Percentiles rank a stretch among this genome's conserved stretches.
These are phyloP conservation scores for Romanogobio albipinnatus DNA, from an alignment of 2,113 vertebrate species.

Conservation along the genomic window DNA sequence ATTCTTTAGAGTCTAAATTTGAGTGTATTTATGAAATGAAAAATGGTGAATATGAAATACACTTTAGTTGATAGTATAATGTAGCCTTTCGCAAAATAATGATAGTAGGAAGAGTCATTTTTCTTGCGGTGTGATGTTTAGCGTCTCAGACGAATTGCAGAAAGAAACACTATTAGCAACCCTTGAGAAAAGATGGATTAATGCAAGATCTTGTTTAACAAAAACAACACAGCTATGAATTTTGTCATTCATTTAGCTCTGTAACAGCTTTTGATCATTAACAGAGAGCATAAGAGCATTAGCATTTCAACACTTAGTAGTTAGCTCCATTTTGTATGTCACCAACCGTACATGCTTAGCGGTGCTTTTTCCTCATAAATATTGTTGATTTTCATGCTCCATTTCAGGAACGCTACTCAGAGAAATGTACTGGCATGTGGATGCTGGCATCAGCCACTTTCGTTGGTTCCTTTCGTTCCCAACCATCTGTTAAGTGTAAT, in stretches of 20 bases:
- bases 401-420: constrained; percentile 46
- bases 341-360: constrained; percentile 4
- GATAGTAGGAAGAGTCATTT: background rate
- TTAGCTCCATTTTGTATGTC: constrained; percentile 39
- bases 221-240: constrained; percentile 9
- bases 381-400: constrained; percentile 46
- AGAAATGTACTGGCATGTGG: constrained; percentile 22
- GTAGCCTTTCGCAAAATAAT: background rate
- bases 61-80: background rate
- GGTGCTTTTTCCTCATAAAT: constrained; percentile 4
- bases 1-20: background rate
- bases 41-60: constrained; percentile 20
- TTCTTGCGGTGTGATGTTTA: constrained; percentile 17
- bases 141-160: constrained; percentile 8
- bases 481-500: constrained; percentile 46
- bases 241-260: background rate
- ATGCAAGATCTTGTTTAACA: background rate
- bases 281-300: constrained; percentile 18
- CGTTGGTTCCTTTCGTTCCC: constrained; percentile 21
- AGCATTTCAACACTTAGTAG: constrained; percentile 38
- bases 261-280: constrained; percentile 16
- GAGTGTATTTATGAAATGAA: background rate
- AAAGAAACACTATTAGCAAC: background rate
- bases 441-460: constrained; percentile 28
- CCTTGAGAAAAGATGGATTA: constrained; percentile 21